Base-by-base conservation (phyloP, 2,797 vertebrate species). In the Gorsachius magnificus region DNA sequence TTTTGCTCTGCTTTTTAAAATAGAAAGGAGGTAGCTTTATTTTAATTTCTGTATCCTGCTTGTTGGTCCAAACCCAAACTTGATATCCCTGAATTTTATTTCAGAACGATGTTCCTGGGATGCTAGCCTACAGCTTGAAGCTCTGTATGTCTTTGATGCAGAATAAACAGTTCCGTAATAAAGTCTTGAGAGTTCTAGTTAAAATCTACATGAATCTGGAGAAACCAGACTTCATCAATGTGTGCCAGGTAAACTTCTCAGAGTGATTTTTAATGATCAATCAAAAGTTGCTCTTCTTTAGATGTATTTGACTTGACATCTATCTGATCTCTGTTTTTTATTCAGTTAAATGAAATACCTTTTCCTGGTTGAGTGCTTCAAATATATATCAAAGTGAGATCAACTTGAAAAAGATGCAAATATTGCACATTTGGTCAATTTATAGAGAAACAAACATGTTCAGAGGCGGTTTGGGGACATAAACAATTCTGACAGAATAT, bases 71-170 rank as follows among this genome's bases (percentile, higher is more conserved):
- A 57, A 79, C 25, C 18, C 76, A 61, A 28, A 80, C 53, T 90
- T 87, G 29, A 10, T 90, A n/a, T 92, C 29, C 36, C 72, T 89
- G 86, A 79, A 95, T 94, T 86, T 88, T 35, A 20, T 90, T 98
- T 57, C 97, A 99, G 99, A 99, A 98, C 29, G 99, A 99, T 97
- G 99, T 99, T 87, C 98, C 99, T 78, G 99, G 99, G 75, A 99
- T 99, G 97, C 98, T 99, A 64, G 99, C 99, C 22, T 99, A 99
- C 97, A 99, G 99, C 97, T 97, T 99, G 97, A 99, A 99, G 96
- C 99, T 99, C 63, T 99, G 99, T 98, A 99, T 99, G 99, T 99
- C 99, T 83, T 97, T 99, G 94, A 99, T 99, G 99, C 99, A 99
- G 96, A 99, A 99, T 96, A 99, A 99, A 93, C 99, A 99, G 95